Conservation (phyloP, 2,113 vertebrate species). For the Phalacrocorax brasilianus region DNA sequence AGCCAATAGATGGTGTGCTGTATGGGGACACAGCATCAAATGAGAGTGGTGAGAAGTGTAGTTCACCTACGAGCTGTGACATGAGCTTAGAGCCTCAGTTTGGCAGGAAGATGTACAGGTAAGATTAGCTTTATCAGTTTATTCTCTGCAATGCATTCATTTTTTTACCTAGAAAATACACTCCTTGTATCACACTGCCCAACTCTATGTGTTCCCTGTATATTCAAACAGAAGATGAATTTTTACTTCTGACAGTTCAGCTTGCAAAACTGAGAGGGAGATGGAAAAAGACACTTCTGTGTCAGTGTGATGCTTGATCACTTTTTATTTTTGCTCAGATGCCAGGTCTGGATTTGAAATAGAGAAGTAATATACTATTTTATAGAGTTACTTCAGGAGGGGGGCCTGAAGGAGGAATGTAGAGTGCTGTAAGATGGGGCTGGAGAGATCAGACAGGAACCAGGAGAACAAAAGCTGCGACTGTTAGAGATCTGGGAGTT, state of each 20-base stretch:
- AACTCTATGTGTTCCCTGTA: background rate
- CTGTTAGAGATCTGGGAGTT: background rate
- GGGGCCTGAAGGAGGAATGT: background rate
- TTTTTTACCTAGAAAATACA: background rate
- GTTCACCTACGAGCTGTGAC: background rate
- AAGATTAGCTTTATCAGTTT: background rate
- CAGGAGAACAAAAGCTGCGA: background rate
- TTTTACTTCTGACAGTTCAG: background rate
- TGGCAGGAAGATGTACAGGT: background rate
- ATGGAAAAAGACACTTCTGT: background rate
- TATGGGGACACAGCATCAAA: background rate
- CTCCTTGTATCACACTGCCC: background rate
- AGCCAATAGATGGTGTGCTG: background rate
- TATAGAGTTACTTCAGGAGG: background rate
- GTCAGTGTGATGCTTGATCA: background rate
- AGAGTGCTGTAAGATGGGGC: background rate
- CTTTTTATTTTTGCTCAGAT: background rate
- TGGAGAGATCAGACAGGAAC: background rate
- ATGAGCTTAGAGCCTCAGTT: background rate
- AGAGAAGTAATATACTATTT: conserved; percentile 1
- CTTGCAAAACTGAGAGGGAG: background rate
- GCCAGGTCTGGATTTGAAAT: conserved; percentile 38
- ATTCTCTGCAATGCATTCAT: background rate
- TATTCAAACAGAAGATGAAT: background rate
- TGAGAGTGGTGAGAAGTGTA: background rate